Evolutionary conservation across 2,888 invertebrate genomes (phyloP).

Genomic region (Macropis europaea): DNA sequence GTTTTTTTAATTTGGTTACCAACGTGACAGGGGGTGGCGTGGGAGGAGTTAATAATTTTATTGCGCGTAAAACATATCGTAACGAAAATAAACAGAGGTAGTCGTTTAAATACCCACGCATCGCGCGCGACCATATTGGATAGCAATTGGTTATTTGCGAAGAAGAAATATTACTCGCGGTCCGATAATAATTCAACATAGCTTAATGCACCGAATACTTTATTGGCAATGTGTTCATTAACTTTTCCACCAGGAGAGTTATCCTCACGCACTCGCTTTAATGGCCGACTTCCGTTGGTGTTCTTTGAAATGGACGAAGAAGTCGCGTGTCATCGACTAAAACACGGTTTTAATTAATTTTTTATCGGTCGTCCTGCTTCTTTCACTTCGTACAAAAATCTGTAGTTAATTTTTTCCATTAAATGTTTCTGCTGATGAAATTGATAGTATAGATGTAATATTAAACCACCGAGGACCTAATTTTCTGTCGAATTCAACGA

Average conservation of each 20-base stretch:
- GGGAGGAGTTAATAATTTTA: slow-evolving; percentile 32
- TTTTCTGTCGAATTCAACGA: no score
- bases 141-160: slow-evolving; percentile 54
- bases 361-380: no score
- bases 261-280: background rate
- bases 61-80: background rate
- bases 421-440: no score
- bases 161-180: slow-evolving; percentile 60
- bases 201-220: slow-evolving; percentile 54
- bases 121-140: slow-evolving; percentile 23
- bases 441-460: no score
- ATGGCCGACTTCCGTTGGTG: background rate
- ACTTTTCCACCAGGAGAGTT: slow-evolving; percentile 41
- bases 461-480: no score
- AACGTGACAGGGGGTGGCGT: no score
- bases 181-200: slow-evolving; percentile 49
- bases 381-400: no score
- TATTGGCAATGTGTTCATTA: slow-evolving; percentile 58
- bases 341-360: no score
- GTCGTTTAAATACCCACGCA: slow-evolving; percentile 33
- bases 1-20: background rate
- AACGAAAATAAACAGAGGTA: slow-evolving; percentile 43
- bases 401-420: background rate
- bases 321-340: background rate
- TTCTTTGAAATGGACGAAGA: background rate